Evolutionary conservation across 1,140 invertebrate species (phyloP).

Genomic region (Macrobrachium nipponense): DNA sequence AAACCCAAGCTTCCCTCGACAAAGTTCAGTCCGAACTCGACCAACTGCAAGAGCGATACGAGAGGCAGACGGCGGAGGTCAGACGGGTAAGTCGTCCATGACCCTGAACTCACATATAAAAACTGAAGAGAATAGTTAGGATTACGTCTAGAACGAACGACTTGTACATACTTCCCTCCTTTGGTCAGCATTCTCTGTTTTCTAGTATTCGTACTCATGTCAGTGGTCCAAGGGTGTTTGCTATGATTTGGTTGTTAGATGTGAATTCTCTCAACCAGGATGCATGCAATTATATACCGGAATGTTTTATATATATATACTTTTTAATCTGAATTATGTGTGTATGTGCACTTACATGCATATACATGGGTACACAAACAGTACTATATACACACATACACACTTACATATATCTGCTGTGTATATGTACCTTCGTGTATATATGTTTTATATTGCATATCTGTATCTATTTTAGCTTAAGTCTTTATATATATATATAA

Average conservation of each 20-base stretch:
- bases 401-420: background rate
- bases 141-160: no score
- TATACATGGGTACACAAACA: constrained; percentile 17
- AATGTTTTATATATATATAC: constrained; percentile 9
- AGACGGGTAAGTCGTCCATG: constrained; percentile 75
- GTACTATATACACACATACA: background rate
- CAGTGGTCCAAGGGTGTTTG: no score
- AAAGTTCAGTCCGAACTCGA: constrained; percentile 92
- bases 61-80: constrained; percentile 83
- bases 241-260: no score
- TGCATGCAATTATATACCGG: background rate
- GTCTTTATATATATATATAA: no score
- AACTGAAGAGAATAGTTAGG: no score
- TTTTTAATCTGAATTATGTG: background rate
- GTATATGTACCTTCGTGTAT: background rate
- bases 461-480: no score
- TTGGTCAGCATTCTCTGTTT: no score
- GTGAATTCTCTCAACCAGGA: background rate
- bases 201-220: no score
- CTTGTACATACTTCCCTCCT: no score
- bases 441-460: constrained; percentile 4
- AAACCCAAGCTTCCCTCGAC: constrained; percentile 86
- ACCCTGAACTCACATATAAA: no score
- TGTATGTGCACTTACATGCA: background rate
- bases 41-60: constrained; percentile 86